phyloP scores from a whole-genome alignment of 2,797 vertebrate species.

The Lithobates pipiens region DNA sequence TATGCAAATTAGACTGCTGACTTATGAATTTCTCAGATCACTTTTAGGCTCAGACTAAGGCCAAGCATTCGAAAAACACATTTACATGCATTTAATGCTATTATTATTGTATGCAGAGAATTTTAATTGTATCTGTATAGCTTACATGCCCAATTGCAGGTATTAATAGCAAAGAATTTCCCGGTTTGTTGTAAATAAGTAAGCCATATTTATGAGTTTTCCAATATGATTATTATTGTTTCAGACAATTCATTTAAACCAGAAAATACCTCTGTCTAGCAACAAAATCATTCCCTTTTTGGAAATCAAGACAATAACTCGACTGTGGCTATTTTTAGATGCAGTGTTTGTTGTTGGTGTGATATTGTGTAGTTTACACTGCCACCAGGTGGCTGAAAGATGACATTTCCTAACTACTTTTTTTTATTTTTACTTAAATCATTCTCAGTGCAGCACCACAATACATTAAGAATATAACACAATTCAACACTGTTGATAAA shows the following conservation, averaged over 20 bases:
- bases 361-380: conserved; percentile 41
- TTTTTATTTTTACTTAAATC: neutral
- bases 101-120: conserved; percentile 32
- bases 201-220: conserved; percentile 40
- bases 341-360: conserved; percentile 5
- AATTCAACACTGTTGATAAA: neutral
- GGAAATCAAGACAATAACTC: conserved; percentile 31
- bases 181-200: conserved; percentile 34
- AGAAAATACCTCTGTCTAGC: conserved; percentile 54
- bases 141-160: neutral
- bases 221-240: conserved; percentile 49
- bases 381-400: conserved; percentile 47
- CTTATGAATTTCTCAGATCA: conserved; percentile 9
- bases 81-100: neutral
- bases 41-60: conserved; percentile 4
- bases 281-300: conserved; percentile 42
- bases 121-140: conserved; percentile 16
- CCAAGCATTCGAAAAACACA: conserved; percentile 8
- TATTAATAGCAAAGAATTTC: conserved; percentile 37
- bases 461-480: neutral
- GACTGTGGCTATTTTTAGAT: conserved; percentile 46
- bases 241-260: conserved; percentile 51
- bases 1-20: conserved; percentile 16
- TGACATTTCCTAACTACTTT: neutral
- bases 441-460: neutral